phyloP scores from a whole-genome alignment of 1,140 invertebrate species.

The Lamellibrachia luymesi region DNA sequence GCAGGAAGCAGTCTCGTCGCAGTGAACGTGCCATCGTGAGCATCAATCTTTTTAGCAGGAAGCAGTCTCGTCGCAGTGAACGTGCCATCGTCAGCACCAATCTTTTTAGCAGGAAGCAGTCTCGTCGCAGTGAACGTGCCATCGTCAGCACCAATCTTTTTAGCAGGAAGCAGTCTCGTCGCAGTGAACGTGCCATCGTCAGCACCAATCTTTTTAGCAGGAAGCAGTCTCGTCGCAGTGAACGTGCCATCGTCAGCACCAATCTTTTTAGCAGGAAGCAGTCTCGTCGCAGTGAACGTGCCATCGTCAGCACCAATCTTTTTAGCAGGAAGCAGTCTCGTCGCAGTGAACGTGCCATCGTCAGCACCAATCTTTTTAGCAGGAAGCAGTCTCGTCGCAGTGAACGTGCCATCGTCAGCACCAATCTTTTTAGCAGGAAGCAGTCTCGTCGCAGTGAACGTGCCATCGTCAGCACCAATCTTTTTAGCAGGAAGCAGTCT shows the following conservation, averaged over 20 bases:
- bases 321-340: too few relatives aligned
- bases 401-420: conserved; percentile 77
- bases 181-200: conserved; percentile 83
- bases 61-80: conserved; percentile 97
- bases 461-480: conserved; percentile 66
- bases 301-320: conserved; percentile 67
- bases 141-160: conserved; percentile 66
- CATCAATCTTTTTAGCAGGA: conserved; percentile 66
- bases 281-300: conserved; percentile 95
- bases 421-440: too few relatives aligned
- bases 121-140: conserved; percentile 94
- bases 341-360: conserved; percentile 88
- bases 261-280: too few relatives aligned
- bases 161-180: conserved; percentile 91
- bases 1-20: conserved; percentile 88
- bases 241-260: conserved; percentile 72
- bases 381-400: conserved; percentile 90
- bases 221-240: conserved; percentile 94
- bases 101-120: too few relatives aligned
- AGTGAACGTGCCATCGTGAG: conserved; percentile 80
- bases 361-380: conserved; percentile 67
- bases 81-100: conserved; percentile 65
- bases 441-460: conserved; percentile 95
- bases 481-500: too few relatives aligned
- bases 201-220: conserved; percentile 66